Conservation (phyloP, 2,113 vertebrate genomes). For the Bubo bubo region DNA sequence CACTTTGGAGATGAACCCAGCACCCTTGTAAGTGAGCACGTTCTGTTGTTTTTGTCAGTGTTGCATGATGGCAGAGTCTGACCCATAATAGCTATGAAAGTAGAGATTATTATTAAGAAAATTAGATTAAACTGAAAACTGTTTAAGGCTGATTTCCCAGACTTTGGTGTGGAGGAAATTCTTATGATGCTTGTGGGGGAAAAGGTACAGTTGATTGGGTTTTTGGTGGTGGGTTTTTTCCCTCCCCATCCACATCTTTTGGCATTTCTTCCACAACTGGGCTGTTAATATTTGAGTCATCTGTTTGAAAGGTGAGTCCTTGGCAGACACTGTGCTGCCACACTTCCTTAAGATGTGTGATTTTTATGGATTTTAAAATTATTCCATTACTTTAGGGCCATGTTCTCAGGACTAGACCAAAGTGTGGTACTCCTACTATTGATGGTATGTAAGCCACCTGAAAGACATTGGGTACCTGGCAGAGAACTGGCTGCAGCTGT, state of each 20-base stretch:
- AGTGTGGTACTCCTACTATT: background rate
- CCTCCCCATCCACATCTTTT: background rate
- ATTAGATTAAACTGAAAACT: background rate
- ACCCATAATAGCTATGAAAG: background rate
- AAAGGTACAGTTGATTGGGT: background rate
- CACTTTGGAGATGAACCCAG: background rate
- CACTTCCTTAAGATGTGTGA: background rate
- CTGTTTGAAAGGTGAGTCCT: background rate
- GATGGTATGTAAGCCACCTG: background rate
- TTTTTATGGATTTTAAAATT: background rate
- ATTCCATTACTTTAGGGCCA: background rate
- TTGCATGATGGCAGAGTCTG: background rate
- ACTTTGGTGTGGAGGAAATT: background rate
- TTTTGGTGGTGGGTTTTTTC: background rate
- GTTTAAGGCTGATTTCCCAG: background rate
- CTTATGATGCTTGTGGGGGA: background rate
- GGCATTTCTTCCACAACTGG: background rate
- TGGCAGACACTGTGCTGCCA: background rate
- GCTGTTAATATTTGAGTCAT: background rate
- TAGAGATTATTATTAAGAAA: background rate
- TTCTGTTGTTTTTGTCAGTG: background rate
- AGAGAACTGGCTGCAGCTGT: background rate
- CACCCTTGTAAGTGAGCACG: background rate
- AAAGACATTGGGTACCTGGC: background rate
- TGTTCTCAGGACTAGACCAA: background rate